Evolutionary conservation across 2,797 vertebrate species (phyloP).

Genomic region (Tenualosa thibaudeaui): DNA sequence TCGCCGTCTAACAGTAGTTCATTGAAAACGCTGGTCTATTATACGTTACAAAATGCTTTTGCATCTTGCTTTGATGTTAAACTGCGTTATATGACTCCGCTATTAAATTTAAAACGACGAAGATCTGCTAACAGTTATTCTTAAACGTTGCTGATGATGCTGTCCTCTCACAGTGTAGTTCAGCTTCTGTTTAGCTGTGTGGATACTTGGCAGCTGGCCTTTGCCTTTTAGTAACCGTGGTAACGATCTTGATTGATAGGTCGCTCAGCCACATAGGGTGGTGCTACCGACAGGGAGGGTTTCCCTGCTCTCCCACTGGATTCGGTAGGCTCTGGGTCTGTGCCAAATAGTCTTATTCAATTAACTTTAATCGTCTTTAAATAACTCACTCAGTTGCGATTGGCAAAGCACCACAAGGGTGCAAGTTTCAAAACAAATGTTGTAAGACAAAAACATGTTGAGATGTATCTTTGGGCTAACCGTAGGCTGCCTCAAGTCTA

Average conservation of each 20-base stretch:
- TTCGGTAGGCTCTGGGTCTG: slow-evolving; percentile 10
- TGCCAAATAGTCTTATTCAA: slow-evolving; percentile 25
- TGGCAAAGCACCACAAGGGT: background rate
- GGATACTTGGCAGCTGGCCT: slow-evolving; percentile 28
- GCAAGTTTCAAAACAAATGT: background rate
- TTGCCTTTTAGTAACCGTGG: slow-evolving; percentile 55
- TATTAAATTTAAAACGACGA: background rate
- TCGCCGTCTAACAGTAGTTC: background rate
- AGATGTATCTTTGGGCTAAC: background rate
- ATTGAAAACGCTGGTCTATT: background rate
- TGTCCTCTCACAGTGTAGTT: background rate
- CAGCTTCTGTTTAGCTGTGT: slow-evolving; percentile 17
- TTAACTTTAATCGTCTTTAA: slow-evolving; percentile 38
- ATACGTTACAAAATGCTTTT: background rate
- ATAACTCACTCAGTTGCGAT: slow-evolving; percentile 34
- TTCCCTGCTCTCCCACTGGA: slow-evolving; percentile 23
- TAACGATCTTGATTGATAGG: slow-evolving; percentile 61
- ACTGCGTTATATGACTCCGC: background rate
- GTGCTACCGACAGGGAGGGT: slow-evolving; percentile 26
- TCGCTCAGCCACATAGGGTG: slow-evolving; percentile 40
- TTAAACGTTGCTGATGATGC: slow-evolving; percentile 3
- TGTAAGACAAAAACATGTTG: background rate
- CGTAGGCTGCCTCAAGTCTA: background rate
- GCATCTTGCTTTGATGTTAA: background rate
- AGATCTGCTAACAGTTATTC: background rate